Base-by-base conservation (phyloP, 2,797 vertebrate genomes). In the Lophius americanus region DNA sequence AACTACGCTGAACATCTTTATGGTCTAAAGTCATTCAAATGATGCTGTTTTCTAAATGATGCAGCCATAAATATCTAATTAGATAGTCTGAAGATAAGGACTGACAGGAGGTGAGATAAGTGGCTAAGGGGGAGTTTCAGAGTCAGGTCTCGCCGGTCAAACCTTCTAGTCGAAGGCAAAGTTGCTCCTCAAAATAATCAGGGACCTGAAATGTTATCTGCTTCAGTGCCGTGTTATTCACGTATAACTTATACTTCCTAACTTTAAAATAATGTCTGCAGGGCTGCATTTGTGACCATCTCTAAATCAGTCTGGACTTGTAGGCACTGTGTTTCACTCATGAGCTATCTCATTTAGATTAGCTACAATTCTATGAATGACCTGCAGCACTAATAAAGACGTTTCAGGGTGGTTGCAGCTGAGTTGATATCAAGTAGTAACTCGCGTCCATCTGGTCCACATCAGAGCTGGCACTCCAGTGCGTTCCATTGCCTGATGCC, bases 31-130 rank as follows among this genome's bases (percentile, higher is more conserved):
- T 69, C 67, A 63, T 64, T 69, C 78, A 49, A 83, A 73, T 78
- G 79, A 83, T 84, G 81, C 69, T 75, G 70, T 56, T 59, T 79
- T 55, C 47, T 75, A 23, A 23, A 23, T 23, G 23, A 23, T 23
- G 23, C 51, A 0, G 52, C 62, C 88, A 86, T 92, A 92, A 92
- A 93, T 91, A 88, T 91, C 65, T 73, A 64, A 82, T 80, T 57
- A 88, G 90, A 90, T 87, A 92, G 85, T 76, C 55, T 53, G 6
- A 2, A 87, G 83, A 89, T 87, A 81, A 88, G 54, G 52, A 60
- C 59, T 74, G 70, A 78, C 70, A 74, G 73, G 65, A 82, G 60
- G 59, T 3, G 39, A 86, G 86, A 89, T 83, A 88, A 79, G 68
- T 75, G 68, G 77, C 46, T 4, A 64, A 68, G 69, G 64, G 51